These are phyloP conservation scores for Alces alces DNA, from an alignment of 2,113 vertebrate species.

Conservation along the genomic window DNA sequence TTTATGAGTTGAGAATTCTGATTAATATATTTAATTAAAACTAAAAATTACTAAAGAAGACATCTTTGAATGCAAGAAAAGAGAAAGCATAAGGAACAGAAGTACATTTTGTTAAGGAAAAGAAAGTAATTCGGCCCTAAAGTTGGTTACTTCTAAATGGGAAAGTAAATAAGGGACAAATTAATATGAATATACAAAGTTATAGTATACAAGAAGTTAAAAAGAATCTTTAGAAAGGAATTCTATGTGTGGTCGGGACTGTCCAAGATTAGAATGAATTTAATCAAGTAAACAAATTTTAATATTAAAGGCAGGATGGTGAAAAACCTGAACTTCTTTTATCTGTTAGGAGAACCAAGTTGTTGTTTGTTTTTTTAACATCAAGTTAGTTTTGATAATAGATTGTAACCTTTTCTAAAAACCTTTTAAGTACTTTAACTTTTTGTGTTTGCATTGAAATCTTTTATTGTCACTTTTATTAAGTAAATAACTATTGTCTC, in stretches of 20 bases:
- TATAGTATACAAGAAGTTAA: neutral
- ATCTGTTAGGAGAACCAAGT: neutral
- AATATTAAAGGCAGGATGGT: neutral
- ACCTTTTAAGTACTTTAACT: neutral
- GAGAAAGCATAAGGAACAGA: neutral
- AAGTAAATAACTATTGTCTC: neutral
- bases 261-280: neutral
- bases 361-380: neutral
- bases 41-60: neutral
- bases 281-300: neutral
- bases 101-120: neutral
- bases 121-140: neutral
- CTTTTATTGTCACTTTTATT: neutral
- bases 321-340: neutral
- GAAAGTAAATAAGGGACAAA: neutral
- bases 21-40: neutral
- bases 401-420: neutral
- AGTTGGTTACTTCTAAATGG: neutral
- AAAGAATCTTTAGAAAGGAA: neutral
- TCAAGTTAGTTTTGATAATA: neutral
- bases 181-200: neutral
- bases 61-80: neutral
- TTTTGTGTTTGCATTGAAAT: neutral
- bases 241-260: neutral
- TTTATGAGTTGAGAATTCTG: neutral